Percentiles rank a stretch among this genome's conserved stretches.
These are phyloP conservation scores for Phaenicophaeus curvirostris DNA, from an alignment of 2,797 vertebrate species.

Conservation along the genomic window DNA sequence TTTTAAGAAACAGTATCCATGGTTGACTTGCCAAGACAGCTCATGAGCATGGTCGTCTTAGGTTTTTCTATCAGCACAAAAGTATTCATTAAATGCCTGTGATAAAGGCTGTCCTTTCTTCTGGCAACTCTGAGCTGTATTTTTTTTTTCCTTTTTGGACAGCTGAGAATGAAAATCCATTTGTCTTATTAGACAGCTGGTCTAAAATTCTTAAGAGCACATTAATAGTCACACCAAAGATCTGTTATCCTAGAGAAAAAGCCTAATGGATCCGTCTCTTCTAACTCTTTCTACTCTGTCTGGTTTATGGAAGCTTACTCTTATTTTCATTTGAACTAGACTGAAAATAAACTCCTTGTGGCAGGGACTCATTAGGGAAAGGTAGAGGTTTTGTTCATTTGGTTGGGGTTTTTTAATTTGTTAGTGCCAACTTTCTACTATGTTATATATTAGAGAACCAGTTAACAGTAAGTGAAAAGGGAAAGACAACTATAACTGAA, in stretches of 20 bases:
- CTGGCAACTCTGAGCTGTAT: background rate
- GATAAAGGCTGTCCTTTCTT: background rate
- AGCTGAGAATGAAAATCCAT: background rate
- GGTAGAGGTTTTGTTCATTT: rapidly evolving
- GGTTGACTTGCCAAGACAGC: background rate
- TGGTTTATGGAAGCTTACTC: background rate
- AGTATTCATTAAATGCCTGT: background rate
- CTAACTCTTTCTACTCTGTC: background rate
- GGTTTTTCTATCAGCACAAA: background rate
- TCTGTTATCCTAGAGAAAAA: background rate
- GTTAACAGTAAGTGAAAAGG: background rate
- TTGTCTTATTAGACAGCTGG: background rate
- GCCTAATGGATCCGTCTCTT: background rate
- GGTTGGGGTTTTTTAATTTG: rapidly evolving
- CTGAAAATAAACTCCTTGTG: background rate
- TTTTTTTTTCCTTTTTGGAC: background rate
- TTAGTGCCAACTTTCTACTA: background rate
- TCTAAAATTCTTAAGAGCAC: background rate
- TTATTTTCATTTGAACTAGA: background rate
- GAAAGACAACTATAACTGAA: background rate
- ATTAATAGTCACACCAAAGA: background rate
- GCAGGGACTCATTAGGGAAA: background rate
- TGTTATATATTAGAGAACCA: background rate
- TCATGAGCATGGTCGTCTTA: background rate
- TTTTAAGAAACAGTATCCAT: background rate